Evolutionary conservation across 2,888 invertebrate genomes (phyloP).

Genomic region (Alsophila aescularia): DNA sequence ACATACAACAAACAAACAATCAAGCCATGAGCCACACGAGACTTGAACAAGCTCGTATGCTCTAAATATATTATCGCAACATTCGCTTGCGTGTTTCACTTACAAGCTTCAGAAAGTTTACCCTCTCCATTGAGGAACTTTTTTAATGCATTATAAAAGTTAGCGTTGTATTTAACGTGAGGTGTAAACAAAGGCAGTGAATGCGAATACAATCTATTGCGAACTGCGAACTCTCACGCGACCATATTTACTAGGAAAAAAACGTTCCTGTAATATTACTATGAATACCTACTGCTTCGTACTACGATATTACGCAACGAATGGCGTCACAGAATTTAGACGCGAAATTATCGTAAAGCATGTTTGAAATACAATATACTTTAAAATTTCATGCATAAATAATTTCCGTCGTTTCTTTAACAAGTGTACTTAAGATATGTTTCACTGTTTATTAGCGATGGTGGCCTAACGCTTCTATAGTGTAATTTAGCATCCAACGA

Average conservation of each 20-base stretch:
- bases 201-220: slow-evolving; percentile 23
- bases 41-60: neutral
- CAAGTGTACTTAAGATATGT: too few relatives aligned
- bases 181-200: slow-evolving; percentile 35
- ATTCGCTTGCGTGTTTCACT: slow-evolving; percentile 37
- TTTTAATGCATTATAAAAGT: slow-evolving; percentile 55
- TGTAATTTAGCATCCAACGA: too few relatives aligned
- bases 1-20: slow-evolving; percentile 1
- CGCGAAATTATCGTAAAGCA: neutral
- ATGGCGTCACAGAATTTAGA: neutral
- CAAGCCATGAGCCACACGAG: neutral
- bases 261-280: slow-evolving; percentile 16
- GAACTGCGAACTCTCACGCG: slow-evolving; percentile 43
- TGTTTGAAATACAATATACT: too few relatives aligned
- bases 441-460: too few relatives aligned
- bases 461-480: too few relatives aligned
- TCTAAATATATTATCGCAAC: slow-evolving; percentile 20
- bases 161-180: slow-evolving; percentile 33
- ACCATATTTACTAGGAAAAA: slow-evolving; percentile 21
- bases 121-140: slow-evolving; percentile 50
- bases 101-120: slow-evolving; percentile 38
- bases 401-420: too few relatives aligned
- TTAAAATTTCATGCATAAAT: too few relatives aligned
- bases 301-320: neutral
- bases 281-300: slow-evolving; percentile 11